Evolutionary conservation across 1,140 invertebrate genomes (phyloP), one percentile per base, ranked within the genome.

Genomic region (Prorops nasuta): DNA sequence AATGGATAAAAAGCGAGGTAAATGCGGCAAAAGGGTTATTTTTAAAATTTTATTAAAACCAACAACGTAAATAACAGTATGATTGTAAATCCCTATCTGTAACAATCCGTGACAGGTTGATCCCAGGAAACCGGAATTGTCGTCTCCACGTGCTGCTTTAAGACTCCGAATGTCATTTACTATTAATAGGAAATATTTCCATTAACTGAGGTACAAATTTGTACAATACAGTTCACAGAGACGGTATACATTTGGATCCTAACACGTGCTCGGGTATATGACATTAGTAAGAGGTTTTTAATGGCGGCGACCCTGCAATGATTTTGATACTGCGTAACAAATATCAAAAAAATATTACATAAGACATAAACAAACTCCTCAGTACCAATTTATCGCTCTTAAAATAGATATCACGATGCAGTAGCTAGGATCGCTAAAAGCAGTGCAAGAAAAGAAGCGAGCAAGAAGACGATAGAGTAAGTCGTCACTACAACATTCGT

Each of bases 21-120:
- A 35, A 35, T 37, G 19, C 9, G 15, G n/a, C 24, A 47, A 18
- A 14, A 36, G 14, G 28, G 41, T 55, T 43, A 60, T 59, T 44
- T 35, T 56, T 61, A 57, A 62, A 62, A 62, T 46, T 62, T 62
- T 62, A 62, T 62, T 62, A 62, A 62, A 61, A 57, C 50, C 59
- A 62, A 62, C 58, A 62, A 62, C 40, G 60, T 19, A 56, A 60
- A 60, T 54, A 62, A 62, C 45, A 54, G 42, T 53, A 10, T 4
- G 10, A 28, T 28, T 28, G 10, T 28, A 28, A 6, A 10, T 28
- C 24, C 10, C 24, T 28, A 4, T 6, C 10, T 4, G 24, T 28
- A 28, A 28, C 24, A 28, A 28, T 28, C 24, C 24, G 24, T 6
- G 24, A 4, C 24, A 28, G 24, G n/a, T n/a, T 28, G 10, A 28